These are phyloP conservation scores for Calyptomena viridis DNA, from an alignment of 2,113 vertebrate species.

Conservation along the genomic window DNA sequence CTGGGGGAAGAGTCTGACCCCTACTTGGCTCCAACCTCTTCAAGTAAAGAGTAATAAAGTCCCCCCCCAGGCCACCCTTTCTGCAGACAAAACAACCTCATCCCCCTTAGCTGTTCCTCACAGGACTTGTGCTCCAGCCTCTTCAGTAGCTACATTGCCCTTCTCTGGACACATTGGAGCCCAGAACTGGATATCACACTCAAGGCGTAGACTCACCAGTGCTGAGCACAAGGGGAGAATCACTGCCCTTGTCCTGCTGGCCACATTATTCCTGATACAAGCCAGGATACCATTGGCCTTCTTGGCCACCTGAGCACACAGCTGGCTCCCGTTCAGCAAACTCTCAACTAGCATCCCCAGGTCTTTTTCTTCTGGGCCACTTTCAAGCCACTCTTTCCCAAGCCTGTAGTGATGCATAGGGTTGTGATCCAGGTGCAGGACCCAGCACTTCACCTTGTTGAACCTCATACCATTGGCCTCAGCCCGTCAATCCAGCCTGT, in stretches of 20 bases:
- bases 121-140: rapidly evolving
- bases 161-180: not conserved
- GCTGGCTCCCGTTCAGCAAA: not conserved
- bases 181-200: not conserved
- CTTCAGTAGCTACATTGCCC: not conserved
- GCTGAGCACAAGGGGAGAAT: not conserved
- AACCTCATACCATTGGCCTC: too few relatives aligned
- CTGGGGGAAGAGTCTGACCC: not conserved
- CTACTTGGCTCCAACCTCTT: not conserved
- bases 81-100: not conserved
- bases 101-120: not conserved
- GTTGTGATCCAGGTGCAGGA: not conserved
- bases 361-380: not conserved
- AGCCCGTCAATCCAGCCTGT: not conserved
- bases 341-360: not conserved
- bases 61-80: not conserved
- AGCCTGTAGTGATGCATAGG: not conserved
- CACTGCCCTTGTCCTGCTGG: not conserved
- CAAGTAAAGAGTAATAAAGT: not conserved
- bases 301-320: not conserved
- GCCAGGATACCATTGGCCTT: not conserved
- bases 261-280: not conserved
- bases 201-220: not conserved
- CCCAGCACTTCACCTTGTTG: not conserved
- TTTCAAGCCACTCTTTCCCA: not conserved